Evolutionary conservation across 2,888 invertebrate species (phyloP).

Genomic region (Apodemia hepburni): DNA sequence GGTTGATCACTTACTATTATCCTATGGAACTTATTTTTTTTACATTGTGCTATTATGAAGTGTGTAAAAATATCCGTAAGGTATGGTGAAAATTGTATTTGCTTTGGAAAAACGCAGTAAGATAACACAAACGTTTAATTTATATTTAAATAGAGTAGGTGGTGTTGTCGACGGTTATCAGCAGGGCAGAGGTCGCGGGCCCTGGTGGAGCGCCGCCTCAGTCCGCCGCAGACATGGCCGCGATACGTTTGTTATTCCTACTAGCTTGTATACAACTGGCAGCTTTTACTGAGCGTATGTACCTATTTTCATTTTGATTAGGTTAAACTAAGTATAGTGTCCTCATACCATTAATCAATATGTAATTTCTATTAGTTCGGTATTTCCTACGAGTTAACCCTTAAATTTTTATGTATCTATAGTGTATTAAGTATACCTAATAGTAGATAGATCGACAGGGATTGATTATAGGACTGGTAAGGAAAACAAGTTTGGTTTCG

Average conservation of each 20-base stretch:
- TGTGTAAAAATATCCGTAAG: too few relatives aligned
- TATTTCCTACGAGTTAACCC: background rate
- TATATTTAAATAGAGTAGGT: background rate
- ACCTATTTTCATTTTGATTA: background rate
- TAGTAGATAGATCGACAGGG: too few relatives aligned
- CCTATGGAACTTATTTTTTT: too few relatives aligned
- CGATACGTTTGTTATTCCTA: slow-evolving; percentile 3
- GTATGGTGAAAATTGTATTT: too few relatives aligned
- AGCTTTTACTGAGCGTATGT: slow-evolving; percentile 7
- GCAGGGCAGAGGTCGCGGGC: slow-evolving; percentile 4
- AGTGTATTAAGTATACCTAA: too few relatives aligned
- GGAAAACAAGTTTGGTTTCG: too few relatives aligned
- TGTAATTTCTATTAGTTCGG: too few relatives aligned
- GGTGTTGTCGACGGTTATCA: background rate
- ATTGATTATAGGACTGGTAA: too few relatives aligned
- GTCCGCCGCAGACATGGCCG: slow-evolving; percentile 6
- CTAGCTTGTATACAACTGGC: background rate
- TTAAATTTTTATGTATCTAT: background rate
- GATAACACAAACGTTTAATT: background rate
- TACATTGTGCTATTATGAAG: too few relatives aligned
- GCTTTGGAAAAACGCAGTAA: background rate
- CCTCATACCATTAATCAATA: background rate
- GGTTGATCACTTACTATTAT: too few relatives aligned
- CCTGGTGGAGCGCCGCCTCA: background rate
- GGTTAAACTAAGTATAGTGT: background rate